These are phyloP conservation scores for Hypolimnas misippus DNA, from an alignment of 2,888 invertebrate species.

Conservation along the genomic window DNA sequence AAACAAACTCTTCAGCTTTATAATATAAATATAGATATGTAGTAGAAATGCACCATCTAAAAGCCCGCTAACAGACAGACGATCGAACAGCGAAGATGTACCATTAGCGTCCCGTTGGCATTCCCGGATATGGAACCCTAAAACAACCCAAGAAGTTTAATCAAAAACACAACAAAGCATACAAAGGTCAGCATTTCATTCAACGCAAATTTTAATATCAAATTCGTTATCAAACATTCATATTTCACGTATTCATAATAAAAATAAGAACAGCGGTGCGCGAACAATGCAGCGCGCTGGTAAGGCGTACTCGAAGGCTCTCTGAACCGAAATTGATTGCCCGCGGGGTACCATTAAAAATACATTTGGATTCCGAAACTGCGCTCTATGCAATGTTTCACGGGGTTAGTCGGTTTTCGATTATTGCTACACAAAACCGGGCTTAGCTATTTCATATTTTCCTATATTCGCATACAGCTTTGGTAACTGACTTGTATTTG, in stretches of 20 bases:
- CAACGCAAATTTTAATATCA: conserved; percentile 1
- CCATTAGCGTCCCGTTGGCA: too few relatives aligned
- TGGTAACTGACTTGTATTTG: background rate
- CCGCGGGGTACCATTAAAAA: conserved; percentile 63
- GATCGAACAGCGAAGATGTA: too few relatives aligned
- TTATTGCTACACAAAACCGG: conserved; percentile 34
- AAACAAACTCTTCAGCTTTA: too few relatives aligned
- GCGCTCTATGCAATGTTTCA: conserved; percentile 45
- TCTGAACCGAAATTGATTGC: conserved; percentile 57
- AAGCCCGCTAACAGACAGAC: too few relatives aligned
- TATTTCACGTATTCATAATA: conserved; percentile 37
- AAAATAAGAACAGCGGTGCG: conserved; percentile 38
- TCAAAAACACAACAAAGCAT: background rate
- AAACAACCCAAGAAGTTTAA: background rate
- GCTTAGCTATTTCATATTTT: conserved; percentile 18
- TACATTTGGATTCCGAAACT: conserved; percentile 57
- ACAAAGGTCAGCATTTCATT: background rate
- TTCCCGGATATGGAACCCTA: background rate
- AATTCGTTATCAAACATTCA: conserved; percentile 14
- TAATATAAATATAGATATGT: too few relatives aligned
- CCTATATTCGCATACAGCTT: background rate
- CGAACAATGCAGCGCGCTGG: conserved; percentile 41
- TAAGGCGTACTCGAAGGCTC: conserved; percentile 44
- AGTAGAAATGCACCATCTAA: background rate
- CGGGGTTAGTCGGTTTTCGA: conserved; percentile 40